Conservation (phyloP, 2,888 invertebrate genomes). For the Machimus atricapillus region DNA sequence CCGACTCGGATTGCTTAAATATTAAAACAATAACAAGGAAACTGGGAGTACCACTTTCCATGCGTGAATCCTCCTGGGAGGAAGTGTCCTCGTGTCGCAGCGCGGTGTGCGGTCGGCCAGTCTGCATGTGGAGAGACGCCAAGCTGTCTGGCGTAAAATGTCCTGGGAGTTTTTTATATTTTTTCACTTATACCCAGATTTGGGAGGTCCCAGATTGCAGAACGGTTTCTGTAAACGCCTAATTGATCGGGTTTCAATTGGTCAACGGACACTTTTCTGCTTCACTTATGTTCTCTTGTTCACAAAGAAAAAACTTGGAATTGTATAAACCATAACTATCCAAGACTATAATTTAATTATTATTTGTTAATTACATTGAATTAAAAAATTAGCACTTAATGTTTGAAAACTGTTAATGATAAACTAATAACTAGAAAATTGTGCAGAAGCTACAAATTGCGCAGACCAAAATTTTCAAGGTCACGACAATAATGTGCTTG, state of each 20-base stretch:
- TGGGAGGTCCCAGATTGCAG: neutral
- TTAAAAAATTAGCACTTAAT: too few relatives aligned
- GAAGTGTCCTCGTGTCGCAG: neutral
- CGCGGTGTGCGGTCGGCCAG: neutral
- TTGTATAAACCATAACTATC: neutral
- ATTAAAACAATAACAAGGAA: neutral
- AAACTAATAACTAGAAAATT: too few relatives aligned
- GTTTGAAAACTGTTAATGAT: too few relatives aligned
- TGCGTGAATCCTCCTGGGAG: neutral
- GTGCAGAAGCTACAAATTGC: too few relatives aligned
- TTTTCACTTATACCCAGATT: neutral
- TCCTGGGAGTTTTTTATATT: neutral
- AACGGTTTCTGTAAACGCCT: neutral
- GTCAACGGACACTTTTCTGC: neutral
- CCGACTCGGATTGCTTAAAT: constrained; percentile 4
- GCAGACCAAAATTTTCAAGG: too few relatives aligned
- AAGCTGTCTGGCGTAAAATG: neutral
- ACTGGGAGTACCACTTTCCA: neutral
- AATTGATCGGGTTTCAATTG: constrained; percentile 7
- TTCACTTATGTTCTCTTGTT: neutral
- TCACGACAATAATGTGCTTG: too few relatives aligned
- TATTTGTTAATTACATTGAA: too few relatives aligned
- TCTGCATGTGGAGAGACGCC: neutral
- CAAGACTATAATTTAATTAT: too few relatives aligned
- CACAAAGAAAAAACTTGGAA: neutral